These are phyloP conservation scores for Lysandra bellargus DNA, from an alignment of 2,888 invertebrate species.

Conservation along the genomic window DNA sequence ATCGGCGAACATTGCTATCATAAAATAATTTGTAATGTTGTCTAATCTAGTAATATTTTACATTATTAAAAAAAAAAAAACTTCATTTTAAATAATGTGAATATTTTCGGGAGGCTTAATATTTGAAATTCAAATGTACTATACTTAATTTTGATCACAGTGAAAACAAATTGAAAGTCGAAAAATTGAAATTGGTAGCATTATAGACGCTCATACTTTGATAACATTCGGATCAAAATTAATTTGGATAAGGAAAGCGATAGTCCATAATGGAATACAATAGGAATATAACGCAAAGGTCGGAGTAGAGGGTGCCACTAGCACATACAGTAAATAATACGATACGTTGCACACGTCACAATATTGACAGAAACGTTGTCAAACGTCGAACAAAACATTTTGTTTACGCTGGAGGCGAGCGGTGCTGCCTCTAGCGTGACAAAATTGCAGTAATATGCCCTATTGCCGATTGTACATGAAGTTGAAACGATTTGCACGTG, in stretches of 20 bases:
- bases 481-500: slow-evolving; percentile 4
- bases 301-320: neutral
- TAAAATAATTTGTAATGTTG: neutral
- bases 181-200: neutral
- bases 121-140: neutral
- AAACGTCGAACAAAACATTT: too few relatives aligned
- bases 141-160: neutral
- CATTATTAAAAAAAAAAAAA: neutral
- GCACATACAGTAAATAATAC: too few relatives aligned
- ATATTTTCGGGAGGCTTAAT: neutral
- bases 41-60: neutral
- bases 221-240: neutral
- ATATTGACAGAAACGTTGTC: too few relatives aligned
- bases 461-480: neutral
- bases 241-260: neutral
- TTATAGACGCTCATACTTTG: too few relatives aligned
- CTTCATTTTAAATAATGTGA: neutral
- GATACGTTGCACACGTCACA: too few relatives aligned
- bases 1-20: neutral
- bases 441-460: neutral
- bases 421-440: too few relatives aligned
- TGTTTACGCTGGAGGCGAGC: too few relatives aligned
- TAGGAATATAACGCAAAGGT: neutral
- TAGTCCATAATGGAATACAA: neutral
- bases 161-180: neutral